Percentiles rank a stretch among this genome's conserved stretches.
Evolutionary conservation across 2,113 vertebrate genomes (phyloP).

Genomic region (Silurus glanis): DNA sequence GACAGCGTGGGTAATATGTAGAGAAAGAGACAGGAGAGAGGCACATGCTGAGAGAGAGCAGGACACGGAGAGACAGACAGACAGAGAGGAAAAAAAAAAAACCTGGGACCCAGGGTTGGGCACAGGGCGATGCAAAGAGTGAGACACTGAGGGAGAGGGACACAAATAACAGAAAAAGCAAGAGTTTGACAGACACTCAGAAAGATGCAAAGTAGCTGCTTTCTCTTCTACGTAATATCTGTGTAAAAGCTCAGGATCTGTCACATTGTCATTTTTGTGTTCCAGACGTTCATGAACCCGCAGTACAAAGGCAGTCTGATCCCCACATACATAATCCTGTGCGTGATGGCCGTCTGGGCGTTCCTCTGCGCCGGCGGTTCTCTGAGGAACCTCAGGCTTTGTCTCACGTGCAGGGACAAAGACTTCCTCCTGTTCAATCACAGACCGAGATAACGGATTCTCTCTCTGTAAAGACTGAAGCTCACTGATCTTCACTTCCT

Average conservation of each 20-base stretch:
- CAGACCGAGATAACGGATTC: conserved; percentile 72
- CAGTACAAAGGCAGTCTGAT: conserved; percentile 70
- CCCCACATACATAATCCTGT: conserved; percentile 71
- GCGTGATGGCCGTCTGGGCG: conserved; percentile 74
- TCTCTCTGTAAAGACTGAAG: conserved; percentile 36
- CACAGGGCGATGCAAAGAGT: too few relatives aligned
- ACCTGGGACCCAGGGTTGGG: too few relatives aligned
- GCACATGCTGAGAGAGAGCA: too few relatives aligned
- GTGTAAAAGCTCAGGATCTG: background rate
- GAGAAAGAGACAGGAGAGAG: too few relatives aligned
- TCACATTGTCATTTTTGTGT: background rate
- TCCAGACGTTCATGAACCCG: conserved; percentile 77
- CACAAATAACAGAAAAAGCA: background rate
- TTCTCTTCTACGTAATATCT: background rate
- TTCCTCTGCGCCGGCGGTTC: conserved; percentile 77
- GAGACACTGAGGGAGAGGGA: background rate
- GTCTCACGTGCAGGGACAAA: conserved; percentile 78
- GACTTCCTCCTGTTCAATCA: conserved; percentile 80
- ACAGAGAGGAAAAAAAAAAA: too few relatives aligned
- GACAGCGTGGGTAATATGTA: too few relatives aligned
- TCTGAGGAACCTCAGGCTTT: conserved; percentile 77
- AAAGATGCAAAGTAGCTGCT: background rate
- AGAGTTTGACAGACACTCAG: background rate
- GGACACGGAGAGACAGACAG: too few relatives aligned
- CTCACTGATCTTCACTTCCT: background rate